Base-by-base conservation (phyloP, 2,113 vertebrate genomes). In the Ovis canadensis region DNA sequence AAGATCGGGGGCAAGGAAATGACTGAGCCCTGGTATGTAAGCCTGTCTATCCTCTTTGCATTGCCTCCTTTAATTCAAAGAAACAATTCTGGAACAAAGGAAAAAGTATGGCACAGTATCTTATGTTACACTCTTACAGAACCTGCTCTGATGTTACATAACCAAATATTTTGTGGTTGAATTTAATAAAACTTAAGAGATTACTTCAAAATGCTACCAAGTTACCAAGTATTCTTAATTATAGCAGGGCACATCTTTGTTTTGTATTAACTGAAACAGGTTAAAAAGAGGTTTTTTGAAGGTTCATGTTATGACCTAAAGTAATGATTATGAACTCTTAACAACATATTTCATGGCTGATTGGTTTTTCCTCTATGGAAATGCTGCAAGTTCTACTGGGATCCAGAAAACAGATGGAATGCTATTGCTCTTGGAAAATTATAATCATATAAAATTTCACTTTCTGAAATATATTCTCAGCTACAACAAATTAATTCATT, bases 401-500 rank as follows among this genome's bases (percentile, higher is more conserved):
- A 87, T 55, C 23, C 45, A 62, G 16, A 96, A 78, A 36, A 78
- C 40, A 96, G 13, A 85, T 5, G 52, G 5, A 88, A 82, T 13
- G 6, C 19, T 96, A 4, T 43, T 10, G 19, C 5, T 6, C 7
- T 27, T 89, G 33, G 12, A 92, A 90, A 96, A 88, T n/a, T 8
- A 83, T 0, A 91, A 59, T 83, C 52, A 80, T 7, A 25, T 90
- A 81, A 81, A 82, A 89, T 88, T 92, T 98, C 19, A 67, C 11
- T 80, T 77, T n/a, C 23, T 11, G 21, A 90, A 93, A 93, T 33
- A 78, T 40, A 96, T 8, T 88, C 10, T 91, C 5, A 92, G 45
- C n/a, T 97, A 36, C 25, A 96, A 80, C 59, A 96, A 91, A 86
- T 81, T 80, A 92, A 94, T 78, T 71, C 27, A 77, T 71, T 91